phyloP scores from a whole-genome alignment of 2,888 invertebrate species.

The Melipona beecheii region DNA sequence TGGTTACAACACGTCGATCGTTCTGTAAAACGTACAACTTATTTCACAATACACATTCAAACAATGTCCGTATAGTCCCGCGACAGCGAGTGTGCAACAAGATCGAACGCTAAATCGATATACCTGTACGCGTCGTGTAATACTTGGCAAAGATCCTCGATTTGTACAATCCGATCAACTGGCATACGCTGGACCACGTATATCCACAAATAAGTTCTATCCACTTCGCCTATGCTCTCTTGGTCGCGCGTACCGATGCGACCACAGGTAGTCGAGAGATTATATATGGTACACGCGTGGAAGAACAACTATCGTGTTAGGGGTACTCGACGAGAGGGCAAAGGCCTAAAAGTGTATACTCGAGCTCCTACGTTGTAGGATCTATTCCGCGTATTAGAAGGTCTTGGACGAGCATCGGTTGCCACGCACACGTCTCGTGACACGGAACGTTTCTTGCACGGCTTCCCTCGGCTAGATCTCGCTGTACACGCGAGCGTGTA shows the following conservation, averaged over 20 bases:
- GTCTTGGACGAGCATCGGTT: slow-evolving; percentile 53
- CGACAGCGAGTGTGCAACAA: slow-evolving; percentile 33
- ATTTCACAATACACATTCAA: background rate
- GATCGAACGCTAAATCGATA: slow-evolving; percentile 32
- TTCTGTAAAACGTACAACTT: slow-evolving; percentile 7
- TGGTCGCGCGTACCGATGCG: slow-evolving; percentile 53
- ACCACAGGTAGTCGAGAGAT: slow-evolving; percentile 49
- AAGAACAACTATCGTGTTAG: slow-evolving; percentile 20
- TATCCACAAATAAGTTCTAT: slow-evolving; percentile 79
- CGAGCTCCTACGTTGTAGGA: slow-evolving; percentile 49
- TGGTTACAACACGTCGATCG: background rate
- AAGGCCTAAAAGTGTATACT: slow-evolving; percentile 69
- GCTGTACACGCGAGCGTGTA: background rate
- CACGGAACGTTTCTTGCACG: slow-evolving; percentile 31
- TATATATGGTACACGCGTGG: slow-evolving; percentile 30
- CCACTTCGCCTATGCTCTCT: slow-evolving; percentile 42
- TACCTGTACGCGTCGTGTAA: slow-evolving; percentile 51
- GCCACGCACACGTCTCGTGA: slow-evolving; percentile 40
- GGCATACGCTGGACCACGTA: slow-evolving; percentile 72
- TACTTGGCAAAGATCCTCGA: slow-evolving; percentile 60
- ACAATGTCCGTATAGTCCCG: background rate
- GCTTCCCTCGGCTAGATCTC: slow-evolving; percentile 40
- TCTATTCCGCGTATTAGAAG: slow-evolving; percentile 62
- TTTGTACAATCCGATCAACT: slow-evolving; percentile 52
- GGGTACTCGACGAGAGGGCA: slow-evolving; percentile 74